Evolutionary conservation across 2,888 invertebrate species (phyloP).

Genomic region (Hydroisotoma schaefferi): DNA sequence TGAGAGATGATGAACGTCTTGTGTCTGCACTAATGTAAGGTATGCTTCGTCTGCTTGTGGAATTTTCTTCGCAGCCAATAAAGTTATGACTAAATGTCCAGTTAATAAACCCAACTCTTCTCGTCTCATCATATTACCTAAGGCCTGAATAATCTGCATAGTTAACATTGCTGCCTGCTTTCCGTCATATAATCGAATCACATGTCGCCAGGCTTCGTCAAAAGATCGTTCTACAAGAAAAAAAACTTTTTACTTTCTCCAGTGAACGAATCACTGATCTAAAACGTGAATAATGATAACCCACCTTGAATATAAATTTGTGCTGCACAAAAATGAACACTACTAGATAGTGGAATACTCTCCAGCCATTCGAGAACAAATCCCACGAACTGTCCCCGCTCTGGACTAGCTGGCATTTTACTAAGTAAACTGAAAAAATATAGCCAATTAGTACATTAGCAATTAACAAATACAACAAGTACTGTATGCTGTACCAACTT

Average conservation of each 20-base stretch:
- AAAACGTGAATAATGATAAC: background rate
- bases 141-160: conserved; percentile 21
- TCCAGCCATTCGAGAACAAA: conserved; percentile 38
- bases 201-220: conserved; percentile 43
- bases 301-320: conserved; percentile 39
- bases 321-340: conserved; percentile 36
- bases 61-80: conserved; percentile 32
- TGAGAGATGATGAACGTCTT: conserved; percentile 28
- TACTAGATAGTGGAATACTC: conserved; percentile 23
- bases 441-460: too few relatives aligned
- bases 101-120: conserved; percentile 38
- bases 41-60: conserved; percentile 34
- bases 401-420: conserved; percentile 41
- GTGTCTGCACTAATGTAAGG: conserved; percentile 28
- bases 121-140: conserved; percentile 22
- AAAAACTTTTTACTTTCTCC: background rate
- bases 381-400: conserved; percentile 34
- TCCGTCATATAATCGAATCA: conserved; percentile 36
- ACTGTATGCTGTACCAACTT: too few relatives aligned
- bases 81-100: conserved; percentile 33
- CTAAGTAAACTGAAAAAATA: conserved; percentile 19
- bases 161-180: conserved; percentile 29
- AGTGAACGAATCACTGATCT: background rate
- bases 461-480: too few relatives aligned
- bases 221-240: conserved; percentile 30